Evolutionary conservation across 1,140 invertebrate genomes (phyloP).

Genomic region (Spodoptera litura): DNA sequence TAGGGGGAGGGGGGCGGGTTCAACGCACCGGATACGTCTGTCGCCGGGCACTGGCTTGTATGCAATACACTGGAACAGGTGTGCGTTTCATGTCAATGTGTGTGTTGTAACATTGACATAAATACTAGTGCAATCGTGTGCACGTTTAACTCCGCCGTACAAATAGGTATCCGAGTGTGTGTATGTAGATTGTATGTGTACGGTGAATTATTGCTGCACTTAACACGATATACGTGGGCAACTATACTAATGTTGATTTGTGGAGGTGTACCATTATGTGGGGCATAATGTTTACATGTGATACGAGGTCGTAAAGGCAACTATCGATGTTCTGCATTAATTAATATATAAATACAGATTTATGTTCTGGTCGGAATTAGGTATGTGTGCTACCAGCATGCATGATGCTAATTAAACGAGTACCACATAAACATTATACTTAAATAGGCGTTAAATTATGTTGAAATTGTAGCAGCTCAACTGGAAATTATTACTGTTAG

Average conservation of each 20-base stretch:
- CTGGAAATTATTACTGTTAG: conserved; percentile 12
- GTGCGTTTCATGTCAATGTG: conserved; percentile 58
- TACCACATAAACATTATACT: conserved; percentile 35
- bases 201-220: conserved; percentile 66
- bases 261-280: conserved; percentile 67
- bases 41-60: conserved; percentile 66
- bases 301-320: conserved; percentile 69
- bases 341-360: conserved; percentile 52
- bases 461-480: conserved; percentile 39
- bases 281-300: conserved; percentile 72
- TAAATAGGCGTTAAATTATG: conserved; percentile 39
- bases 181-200: conserved; percentile 47
- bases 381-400: conserved; percentile 31
- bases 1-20: conserved; percentile 66
- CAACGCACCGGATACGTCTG: conserved; percentile 82
- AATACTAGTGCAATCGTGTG: conserved; percentile 67
- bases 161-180: conserved; percentile 37
- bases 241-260: conserved; percentile 64
- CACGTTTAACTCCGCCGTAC: conserved; percentile 45
- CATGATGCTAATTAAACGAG: conserved; percentile 34
- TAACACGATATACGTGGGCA: conserved; percentile 62
- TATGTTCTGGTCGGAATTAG: conserved; percentile 19
- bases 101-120: conserved; percentile 82
- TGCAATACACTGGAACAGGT: conserved; percentile 67
- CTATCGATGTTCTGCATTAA: conserved; percentile 66